Conservation (phyloP, 2,888 invertebrate species). For the Conomelus anceps region DNA sequence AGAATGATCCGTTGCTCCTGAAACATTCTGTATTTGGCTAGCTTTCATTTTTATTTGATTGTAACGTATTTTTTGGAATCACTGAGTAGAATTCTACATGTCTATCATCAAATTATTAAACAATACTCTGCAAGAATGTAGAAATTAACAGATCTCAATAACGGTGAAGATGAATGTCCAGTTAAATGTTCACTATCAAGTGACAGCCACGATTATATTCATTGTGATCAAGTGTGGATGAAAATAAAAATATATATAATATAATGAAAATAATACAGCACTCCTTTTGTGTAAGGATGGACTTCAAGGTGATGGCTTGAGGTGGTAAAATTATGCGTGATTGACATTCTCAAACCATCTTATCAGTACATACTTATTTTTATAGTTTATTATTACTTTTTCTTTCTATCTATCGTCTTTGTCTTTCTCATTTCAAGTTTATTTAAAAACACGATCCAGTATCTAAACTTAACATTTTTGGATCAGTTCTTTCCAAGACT, state of each 20-base stretch:
- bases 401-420: background rate
- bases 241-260: too few relatives aligned
- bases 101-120: background rate
- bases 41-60: background rate
- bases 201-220: background rate
- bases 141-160: background rate
- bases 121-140: background rate
- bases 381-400: background rate
- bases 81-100: background rate
- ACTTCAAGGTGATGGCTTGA: background rate
- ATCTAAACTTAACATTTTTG: too few relatives aligned
- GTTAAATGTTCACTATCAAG: background rate
- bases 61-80: background rate
- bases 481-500: too few relatives aligned
- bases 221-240: background rate
- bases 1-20: too few relatives aligned
- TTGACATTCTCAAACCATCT: background rate
- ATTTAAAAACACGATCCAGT: too few relatives aligned
- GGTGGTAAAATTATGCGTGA: background rate
- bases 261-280: background rate
- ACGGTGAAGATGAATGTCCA: too few relatives aligned
- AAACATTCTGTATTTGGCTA: too few relatives aligned
- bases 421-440: too few relatives aligned
- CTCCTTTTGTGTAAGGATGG: background rate
- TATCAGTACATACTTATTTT: background rate